These are phyloP conservation scores for Penaeus vannamei DNA, from an alignment of 1,140 invertebrate genomes.

Conservation along the genomic window DNA sequence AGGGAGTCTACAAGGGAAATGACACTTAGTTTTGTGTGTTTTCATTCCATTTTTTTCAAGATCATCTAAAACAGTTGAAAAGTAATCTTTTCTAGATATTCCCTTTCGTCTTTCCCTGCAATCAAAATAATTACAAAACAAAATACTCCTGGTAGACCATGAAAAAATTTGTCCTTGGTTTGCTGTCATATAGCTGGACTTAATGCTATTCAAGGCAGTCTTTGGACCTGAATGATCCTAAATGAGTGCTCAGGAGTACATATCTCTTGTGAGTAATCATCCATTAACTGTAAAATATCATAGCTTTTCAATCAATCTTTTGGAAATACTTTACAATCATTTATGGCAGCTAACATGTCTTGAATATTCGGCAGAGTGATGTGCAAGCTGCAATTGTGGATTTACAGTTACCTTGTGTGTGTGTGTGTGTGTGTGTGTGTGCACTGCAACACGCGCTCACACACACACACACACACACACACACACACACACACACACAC, in stretches of 20 bases:
- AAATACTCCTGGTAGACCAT: slow-evolving; percentile 10
- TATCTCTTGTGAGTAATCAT: slow-evolving; percentile 67
- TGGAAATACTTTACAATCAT: slow-evolving; percentile 69
- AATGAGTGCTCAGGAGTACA: slow-evolving; percentile 62
- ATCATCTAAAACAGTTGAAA: too few species aligned
- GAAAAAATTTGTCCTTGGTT: slow-evolving; percentile 2
- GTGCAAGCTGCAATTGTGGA: slow-evolving; percentile 68
- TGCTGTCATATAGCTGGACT: too few species aligned
- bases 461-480: too few species aligned
- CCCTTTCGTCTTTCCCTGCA: slow-evolving; percentile 14
- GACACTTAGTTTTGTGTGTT: too few species aligned
- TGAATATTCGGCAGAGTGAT: slow-evolving; percentile 70
- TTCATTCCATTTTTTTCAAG: too few species aligned
- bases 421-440: too few species aligned
- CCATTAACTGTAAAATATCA: slow-evolving; percentile 70
- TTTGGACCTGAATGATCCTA: too few species aligned
- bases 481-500: too few species aligned
- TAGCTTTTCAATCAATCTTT: slow-evolving; percentile 70
- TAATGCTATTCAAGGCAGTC: too few species aligned
- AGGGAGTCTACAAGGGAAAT: too few species aligned
- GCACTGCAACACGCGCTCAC: too few species aligned
- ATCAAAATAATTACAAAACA: slow-evolving; percentile 24
- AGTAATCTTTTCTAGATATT: not conserved
- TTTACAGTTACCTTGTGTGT: slow-evolving; percentile 71
- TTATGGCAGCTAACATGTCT: slow-evolving; percentile 70